Evolutionary conservation across 2,888 invertebrate genomes (phyloP), one percentile per base, ranked within the genome.

Genomic region (Lypha dubia): DNA sequence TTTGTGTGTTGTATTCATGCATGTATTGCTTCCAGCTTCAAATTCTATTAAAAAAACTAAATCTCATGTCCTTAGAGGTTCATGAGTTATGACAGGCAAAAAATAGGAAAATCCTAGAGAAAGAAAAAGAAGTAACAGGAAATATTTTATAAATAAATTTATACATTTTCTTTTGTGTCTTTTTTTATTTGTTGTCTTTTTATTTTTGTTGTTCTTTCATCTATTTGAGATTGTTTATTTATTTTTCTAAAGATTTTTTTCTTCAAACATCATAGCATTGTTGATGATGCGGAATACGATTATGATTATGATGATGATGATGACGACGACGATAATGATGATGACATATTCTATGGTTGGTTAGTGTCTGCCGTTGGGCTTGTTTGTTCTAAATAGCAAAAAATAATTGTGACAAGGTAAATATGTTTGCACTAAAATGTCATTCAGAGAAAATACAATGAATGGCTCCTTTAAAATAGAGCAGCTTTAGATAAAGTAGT

Each of bases 11-110:
- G 28, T 32, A 41, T 51, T 60, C 60, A 22, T 65, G 41, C n/a
- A 46, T 56, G 46, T 56, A 11, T 46, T 6, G n/a, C 22, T 41
- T 32, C 32, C 44, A 70, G 53, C 70, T 62, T 79, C 62, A 62
- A 20, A 70, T 70, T 70, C 32, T 62, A 53, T 79, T 53, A 60
- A 67, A 62, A 80, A 74, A 74, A n/a, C n/a, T 41, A 67, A 75
- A 80, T 65, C 58, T 65, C 38, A 58, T 49, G 65, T 58, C 58
- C 38, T 60, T 58, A 5, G 62, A 70, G 41, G 51, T 62, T 20
- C n/a, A 62, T 70, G 49, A 51, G 60, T 77, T 79, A 70, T 62
- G 77, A 70, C 77, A 70, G 49, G 51, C 60, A 41, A 60, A 11
- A 46, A 68, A 24, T 46, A 7, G 8, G 9, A 56, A 44, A 56